Evolutionary conservation across 2,113 vertebrate species (phyloP), one percentile per base, ranked within the genome.

Genomic region (Orthonyx spaldingii): DNA sequence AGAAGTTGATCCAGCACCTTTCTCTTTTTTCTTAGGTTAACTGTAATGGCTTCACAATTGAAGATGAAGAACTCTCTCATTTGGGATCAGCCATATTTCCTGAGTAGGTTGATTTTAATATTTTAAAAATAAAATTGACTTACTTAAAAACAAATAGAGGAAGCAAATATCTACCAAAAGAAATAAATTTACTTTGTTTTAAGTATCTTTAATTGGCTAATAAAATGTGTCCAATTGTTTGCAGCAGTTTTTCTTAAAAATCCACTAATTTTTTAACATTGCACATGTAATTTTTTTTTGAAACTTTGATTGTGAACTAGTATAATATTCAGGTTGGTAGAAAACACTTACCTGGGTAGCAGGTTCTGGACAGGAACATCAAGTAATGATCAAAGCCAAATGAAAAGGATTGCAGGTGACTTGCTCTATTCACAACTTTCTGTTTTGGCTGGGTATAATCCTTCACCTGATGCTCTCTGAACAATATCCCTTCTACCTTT

Each of bases 11-110:
- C 23, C 47, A 42, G 7, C 24, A 30, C 47, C 26, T 90, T 50
- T 84, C 50, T 76, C n/a, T 93, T 91, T 84, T 96, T 75, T 28
- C 42, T 76, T 84, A 99, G 99, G 99, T 99, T 59, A 98, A 99
- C 95, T 99, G 99, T 92, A 99, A 99, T 71, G 99, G 99, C 68
- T 99, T 99, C 97, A 99, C 99, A 11, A 98, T 99, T 77, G 99
- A 99, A 96, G 99, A 99, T 24, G 99, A 99, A 94, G 99, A 99
- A 57, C 98, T 99, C 68, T 99, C 98, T 71, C 99, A 99, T 81
- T 86, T 99, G 93, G 99, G 99, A 65, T 99, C 99, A 59, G 99
- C 99, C 12, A 95, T 99, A 95, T 99, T 99, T 95, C 99, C 99
- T 44, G 99, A 99, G 99, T 99, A 98, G 68, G 97, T 78, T 53